Evolutionary conservation across 92 coral and sea anemone species (phyloP), one percentile per base, ranked within the genome.

Genomic region (Phenganax subtilis): DNA sequence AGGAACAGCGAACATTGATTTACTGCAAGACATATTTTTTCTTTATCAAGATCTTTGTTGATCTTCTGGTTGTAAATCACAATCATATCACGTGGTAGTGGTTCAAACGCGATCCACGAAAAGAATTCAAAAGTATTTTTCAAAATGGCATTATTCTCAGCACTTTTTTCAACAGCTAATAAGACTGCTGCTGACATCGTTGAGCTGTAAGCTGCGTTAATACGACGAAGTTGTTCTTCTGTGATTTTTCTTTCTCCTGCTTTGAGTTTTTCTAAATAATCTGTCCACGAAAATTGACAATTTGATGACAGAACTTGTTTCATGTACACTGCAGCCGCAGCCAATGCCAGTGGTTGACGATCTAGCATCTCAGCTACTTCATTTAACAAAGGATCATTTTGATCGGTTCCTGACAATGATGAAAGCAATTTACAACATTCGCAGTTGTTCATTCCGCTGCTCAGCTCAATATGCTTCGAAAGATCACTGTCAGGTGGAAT

Each of bases 281-380:
- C 75, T 14, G n/a, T 14, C 65, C 65, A 59, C 3, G 65, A 59
- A 59, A 14, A 59, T 16, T n/a, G 29, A 81, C 47, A 37, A 1
- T 37, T 37, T 37, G 47, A 37, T 37, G 85, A 52, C 37, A 53
- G 67, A 8, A 66, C 55, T 11, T 56, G 68, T 29, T 66, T 57
- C 55, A 85, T 27, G 87, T 88, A 86, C 11, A 77, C 72, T 15
- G 87, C 89, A 8, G 89, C 91, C 53, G 89, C 82, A 9, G 89
- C 91, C 44, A 88, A 37, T 37, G 47, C 47, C 47, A 37, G 47
- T 37, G 47, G 47, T 37, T 37, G 47, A 37, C 47, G 47, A 68
- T 10, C 84, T 83, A 62, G 85, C 85, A 10, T 88, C 88, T 74
- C 85, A 3, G 83, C 82, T 55, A 85, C 85, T 47, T 85, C 75